A percentile compares a stretch with the other conserved stretches of the same genome.
Conservation (phyloP, 2,888 invertebrate species). For the Vannuccia rotundouncinata region DNA sequence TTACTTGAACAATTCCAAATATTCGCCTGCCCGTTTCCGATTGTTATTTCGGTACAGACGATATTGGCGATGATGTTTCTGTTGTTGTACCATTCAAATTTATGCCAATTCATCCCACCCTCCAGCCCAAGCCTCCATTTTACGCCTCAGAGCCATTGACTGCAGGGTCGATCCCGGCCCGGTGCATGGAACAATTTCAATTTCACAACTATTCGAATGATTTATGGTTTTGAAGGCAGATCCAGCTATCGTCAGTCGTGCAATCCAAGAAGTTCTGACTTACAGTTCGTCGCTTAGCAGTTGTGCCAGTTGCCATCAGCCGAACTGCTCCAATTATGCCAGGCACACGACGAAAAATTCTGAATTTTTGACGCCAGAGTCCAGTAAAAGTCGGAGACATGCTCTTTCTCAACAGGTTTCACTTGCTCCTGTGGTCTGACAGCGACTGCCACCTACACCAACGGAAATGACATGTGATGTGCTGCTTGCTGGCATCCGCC, state of each 20-base stretch:
- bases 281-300: not conserved
- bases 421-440: not conserved
- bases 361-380: not conserved
- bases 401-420: conserved; percentile 2
- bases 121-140: conserved; percentile 1
- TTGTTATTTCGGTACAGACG: not conserved
- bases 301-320: not conserved
- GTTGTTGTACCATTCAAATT: not conserved
- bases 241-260: not conserved
- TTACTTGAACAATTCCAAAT: not conserved
- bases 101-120: not conserved
- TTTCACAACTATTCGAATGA: not conserved
- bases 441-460: not conserved
- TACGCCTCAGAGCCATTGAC: not conserved
- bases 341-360: not conserved
- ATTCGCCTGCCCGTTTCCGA: not conserved
- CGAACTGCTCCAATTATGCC: not conserved
- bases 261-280: not conserved
- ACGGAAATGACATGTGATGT: not conserved
- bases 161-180: not conserved
- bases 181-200: not conserved
- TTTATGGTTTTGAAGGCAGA: not conserved
- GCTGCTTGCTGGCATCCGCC: conserved; percentile 14
- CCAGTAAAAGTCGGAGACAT: not conserved
- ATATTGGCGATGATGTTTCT: not conserved